Evolutionary conservation across 2,797 vertebrate genomes (phyloP).

Genomic region (Uromys caudimaculatus): DNA sequence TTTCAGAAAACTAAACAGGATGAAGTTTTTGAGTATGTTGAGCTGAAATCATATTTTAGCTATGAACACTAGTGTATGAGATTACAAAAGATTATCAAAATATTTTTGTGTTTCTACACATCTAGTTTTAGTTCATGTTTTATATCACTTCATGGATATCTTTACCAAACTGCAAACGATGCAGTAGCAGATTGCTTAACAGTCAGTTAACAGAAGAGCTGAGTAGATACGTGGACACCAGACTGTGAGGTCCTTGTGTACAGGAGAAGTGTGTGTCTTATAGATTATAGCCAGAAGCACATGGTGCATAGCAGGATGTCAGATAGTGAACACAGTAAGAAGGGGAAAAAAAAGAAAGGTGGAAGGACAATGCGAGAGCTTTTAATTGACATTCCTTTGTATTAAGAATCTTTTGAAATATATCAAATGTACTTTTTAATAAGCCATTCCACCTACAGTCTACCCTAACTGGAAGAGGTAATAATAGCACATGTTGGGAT

Average conservation of each 20-base stretch:
- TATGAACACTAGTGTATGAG: not conserved
- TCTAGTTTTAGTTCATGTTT: conserved; percentile 10
- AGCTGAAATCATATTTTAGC: conserved; percentile 31
- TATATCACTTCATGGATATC: not conserved
- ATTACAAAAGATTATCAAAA: not conserved
- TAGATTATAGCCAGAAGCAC: not conserved
- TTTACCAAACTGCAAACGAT: conserved; percentile 12
- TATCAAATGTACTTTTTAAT: not conserved
- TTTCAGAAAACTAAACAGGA: conserved; percentile 57
- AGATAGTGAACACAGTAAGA: conserved; percentile 25
- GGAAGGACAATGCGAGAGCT: conserved; percentile 32
- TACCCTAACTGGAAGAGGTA: not conserved
- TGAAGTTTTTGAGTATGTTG: not conserved
- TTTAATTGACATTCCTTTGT: not conserved
- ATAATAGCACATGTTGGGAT: not conserved
- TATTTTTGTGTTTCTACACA: not conserved
- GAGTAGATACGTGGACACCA: not conserved
- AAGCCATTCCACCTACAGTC: not conserved
- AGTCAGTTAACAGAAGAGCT: not conserved
- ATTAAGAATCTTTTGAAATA: conserved; percentile 20
- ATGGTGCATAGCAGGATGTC: not conserved
- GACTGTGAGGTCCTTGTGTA: not conserved
- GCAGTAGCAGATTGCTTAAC: not conserved
- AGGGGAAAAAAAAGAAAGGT: not conserved
- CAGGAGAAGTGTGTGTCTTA: not conserved